Percentiles rank a stretch among this genome's conserved stretches.
Evolutionary conservation across 2,797 vertebrate species (phyloP).

Genomic region (Simalia tracyae): DNA sequence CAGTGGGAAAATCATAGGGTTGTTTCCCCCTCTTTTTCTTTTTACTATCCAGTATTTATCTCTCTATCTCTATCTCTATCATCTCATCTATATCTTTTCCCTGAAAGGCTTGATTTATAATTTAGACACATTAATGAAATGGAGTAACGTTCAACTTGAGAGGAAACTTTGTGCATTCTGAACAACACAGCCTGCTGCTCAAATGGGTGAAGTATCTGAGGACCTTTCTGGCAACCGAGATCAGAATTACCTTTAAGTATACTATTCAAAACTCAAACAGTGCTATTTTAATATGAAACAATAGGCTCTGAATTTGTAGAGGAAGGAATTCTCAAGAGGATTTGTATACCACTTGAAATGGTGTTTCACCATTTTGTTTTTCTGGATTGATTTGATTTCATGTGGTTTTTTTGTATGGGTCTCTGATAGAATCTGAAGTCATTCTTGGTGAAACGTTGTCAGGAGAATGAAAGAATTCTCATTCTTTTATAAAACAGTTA

Average conservation of each 20-base stretch:
- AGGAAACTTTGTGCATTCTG: neutral
- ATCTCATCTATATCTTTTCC: neutral
- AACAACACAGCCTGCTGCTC: neutral
- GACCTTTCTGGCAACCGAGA: neutral
- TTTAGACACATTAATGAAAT: neutral
- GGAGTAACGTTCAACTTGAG: neutral
- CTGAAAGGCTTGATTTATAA: neutral
- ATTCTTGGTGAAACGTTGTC: conserved; percentile 20
- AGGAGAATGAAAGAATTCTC: conserved; percentile 1
- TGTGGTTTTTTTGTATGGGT: conserved; percentile 29
- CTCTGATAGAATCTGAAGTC: conserved; percentile 44
- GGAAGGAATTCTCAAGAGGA: neutral
- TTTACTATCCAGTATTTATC: neutral
- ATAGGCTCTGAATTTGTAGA: conserved; percentile 1
- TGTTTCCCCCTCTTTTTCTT: neutral
- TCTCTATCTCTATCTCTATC: too few relatives aligned
- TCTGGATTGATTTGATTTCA: conserved; percentile 48
- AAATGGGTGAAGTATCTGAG: neutral
- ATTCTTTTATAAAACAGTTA: conserved; percentile 23
- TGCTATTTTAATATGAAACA: neutral
- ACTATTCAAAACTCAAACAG: neutral
- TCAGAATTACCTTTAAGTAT: neutral
- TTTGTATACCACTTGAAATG: neutral
- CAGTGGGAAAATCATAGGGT: neutral
- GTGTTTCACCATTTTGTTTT: conserved; percentile 37